Conservation (phyloP, 2,888 invertebrate species). For the Melinaea menophilus region DNA sequence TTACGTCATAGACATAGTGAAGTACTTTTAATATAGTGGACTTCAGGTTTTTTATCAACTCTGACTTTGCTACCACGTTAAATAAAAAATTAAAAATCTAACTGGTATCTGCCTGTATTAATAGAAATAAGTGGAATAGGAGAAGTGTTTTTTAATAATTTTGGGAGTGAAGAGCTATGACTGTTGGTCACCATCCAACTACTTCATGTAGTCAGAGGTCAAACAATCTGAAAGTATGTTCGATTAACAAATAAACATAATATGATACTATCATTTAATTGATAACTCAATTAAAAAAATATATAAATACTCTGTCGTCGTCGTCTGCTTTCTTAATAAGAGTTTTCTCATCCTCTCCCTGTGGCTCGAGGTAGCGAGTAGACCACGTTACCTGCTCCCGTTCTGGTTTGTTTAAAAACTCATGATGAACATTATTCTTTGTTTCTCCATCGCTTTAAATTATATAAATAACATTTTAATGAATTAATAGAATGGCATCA, state of each 20-base stretch:
- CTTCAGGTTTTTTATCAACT: no score
- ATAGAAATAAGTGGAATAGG: constrained; percentile 60
- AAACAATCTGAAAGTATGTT: constrained; percentile 45
- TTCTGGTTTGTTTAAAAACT: constrained; percentile 59
- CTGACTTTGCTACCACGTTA: no score
- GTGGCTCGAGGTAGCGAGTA: constrained; percentile 64
- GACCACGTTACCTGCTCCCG: constrained; percentile 70
- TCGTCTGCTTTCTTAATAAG: constrained; percentile 70
- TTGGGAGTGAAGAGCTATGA: constrained; percentile 70
- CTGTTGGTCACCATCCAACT: constrained; percentile 70
- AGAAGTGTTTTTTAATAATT: constrained; percentile 58
- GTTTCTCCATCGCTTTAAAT: constrained; percentile 46
- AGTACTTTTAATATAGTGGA: no score
- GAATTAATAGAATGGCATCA: not conserved
- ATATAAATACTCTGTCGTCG: constrained; percentile 57
- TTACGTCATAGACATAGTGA: no score
- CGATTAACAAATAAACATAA: no score
- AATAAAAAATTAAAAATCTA: no score
- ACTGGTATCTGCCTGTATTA: not conserved
- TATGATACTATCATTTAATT: no score
- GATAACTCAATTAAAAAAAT: no score
- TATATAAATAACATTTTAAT: not conserved
- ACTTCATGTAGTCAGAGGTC: constrained; percentile 70
- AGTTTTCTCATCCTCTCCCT: constrained; percentile 69
- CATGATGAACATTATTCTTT: constrained; percentile 51